Conservation (phyloP, 2,113 vertebrate species). For the Solenodon paradoxus region DNA sequence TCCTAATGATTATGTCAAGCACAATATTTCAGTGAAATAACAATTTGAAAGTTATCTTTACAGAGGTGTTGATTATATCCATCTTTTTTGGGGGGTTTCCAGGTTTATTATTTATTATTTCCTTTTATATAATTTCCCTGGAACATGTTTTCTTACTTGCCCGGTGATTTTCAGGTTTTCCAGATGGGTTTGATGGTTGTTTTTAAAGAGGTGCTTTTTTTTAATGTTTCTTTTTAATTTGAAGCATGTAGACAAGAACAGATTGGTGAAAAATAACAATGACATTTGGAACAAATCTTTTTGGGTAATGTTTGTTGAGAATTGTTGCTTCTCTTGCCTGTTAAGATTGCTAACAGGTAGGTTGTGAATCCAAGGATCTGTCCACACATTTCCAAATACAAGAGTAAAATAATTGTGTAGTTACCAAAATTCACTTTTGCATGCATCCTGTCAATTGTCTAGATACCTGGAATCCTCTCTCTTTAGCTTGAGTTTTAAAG, state of each 20-base stretch:
- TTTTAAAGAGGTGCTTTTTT: conserved; percentile 32
- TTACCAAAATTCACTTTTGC: background rate
- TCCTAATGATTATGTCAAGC: background rate
- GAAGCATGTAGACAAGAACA: background rate
- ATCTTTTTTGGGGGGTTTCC: background rate
- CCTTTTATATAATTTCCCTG: conserved; percentile 20
- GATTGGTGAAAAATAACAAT: background rate
- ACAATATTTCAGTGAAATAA: conserved; percentile 30
- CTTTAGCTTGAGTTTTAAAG: conserved; percentile 14
- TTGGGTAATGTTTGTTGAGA: no score
- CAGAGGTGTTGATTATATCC: background rate
- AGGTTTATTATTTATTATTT: conserved; percentile 20
- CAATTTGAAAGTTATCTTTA: conserved; percentile 10
- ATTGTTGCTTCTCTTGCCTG: background rate
- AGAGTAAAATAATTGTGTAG: background rate
- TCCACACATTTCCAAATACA: background rate
- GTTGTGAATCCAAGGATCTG: background rate
- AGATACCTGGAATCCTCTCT: background rate
- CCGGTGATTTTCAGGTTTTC: conserved; percentile 23
- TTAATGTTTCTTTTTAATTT: background rate
- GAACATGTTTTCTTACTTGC: conserved; percentile 21
- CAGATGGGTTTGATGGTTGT: background rate
- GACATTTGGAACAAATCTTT: background rate
- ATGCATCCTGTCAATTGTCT: background rate
- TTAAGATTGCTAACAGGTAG: background rate